These are phyloP conservation scores for Platycnemis pennipes DNA, from an alignment of 2,888 invertebrate species.

Conservation along the genomic window DNA sequence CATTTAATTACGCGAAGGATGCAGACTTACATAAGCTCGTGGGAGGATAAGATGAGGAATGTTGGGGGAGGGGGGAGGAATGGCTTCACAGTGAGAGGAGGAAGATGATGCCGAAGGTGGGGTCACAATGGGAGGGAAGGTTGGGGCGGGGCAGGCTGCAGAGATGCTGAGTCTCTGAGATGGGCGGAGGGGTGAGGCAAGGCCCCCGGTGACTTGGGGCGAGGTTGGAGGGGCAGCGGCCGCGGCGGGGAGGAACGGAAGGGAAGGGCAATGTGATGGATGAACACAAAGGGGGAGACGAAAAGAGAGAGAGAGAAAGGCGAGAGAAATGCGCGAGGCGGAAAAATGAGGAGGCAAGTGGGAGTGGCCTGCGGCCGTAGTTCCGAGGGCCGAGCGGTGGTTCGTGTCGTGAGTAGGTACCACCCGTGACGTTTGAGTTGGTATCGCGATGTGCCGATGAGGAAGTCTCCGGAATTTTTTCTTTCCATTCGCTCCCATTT, in stretches of 20 bases:
- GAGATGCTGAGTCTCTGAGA: not conserved
- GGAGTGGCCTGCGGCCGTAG: not conserved
- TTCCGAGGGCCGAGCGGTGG: not conserved
- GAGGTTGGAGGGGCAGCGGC: not conserved
- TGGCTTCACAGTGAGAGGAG: too few species aligned
- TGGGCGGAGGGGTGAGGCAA: not conserved
- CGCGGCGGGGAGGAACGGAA: not conserved
- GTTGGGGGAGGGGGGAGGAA: not conserved
- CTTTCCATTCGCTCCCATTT: too few species aligned
- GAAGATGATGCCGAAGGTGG: not conserved
- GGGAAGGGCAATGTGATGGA: too few species aligned
- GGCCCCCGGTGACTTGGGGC: not conserved
- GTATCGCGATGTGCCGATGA: not conserved
- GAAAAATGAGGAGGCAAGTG: not conserved
- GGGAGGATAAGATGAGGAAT: not conserved
- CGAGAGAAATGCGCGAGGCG: not conserved
- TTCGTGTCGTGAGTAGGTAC: not conserved
- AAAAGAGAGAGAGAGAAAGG: not conserved
- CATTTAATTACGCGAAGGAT: not conserved
- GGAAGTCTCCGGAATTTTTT: not conserved
- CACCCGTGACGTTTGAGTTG: not conserved
- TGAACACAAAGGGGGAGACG: too few species aligned
- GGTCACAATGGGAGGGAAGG: not conserved
- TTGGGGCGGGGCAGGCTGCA: not conserved
- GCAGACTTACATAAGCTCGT: not conserved